Conservation (phyloP, 2,797 vertebrate species). For the Pagetopsis macropterus region DNA sequence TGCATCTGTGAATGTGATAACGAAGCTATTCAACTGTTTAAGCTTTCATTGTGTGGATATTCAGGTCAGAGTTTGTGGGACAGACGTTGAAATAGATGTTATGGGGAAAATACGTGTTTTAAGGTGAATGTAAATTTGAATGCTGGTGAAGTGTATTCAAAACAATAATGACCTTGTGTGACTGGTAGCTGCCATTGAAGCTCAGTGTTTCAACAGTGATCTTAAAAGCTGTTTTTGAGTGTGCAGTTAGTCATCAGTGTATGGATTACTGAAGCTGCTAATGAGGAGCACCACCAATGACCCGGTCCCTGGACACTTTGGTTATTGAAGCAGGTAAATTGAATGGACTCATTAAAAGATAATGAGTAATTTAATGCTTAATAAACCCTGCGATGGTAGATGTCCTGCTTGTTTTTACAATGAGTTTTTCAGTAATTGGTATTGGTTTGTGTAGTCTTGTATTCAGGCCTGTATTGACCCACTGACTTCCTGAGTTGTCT, state of each 20-base stretch:
- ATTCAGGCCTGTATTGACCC: background rate
- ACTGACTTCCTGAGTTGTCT: background rate
- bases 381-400: background rate
- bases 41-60: background rate
- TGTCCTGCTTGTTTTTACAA: background rate
- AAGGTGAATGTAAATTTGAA: background rate
- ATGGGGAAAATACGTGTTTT: background rate
- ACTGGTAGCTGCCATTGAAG: background rate
- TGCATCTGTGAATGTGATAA: background rate
- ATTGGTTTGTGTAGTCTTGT: background rate
- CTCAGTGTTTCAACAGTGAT: background rate
- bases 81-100: too few relatives aligned
- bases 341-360: conserved; percentile 31
- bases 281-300: conserved; percentile 4
- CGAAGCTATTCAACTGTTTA: background rate
- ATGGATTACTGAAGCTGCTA: background rate
- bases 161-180: background rate
- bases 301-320: conserved; percentile 14
- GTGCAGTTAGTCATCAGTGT: background rate
- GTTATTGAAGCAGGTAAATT: background rate
- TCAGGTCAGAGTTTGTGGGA: background rate
- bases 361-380: conserved; percentile 20
- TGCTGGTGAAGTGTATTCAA: background rate
- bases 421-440: background rate
- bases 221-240: background rate